Conservation (phyloP, 2,797 vertebrate species). For the Staurois parvus region DNA sequence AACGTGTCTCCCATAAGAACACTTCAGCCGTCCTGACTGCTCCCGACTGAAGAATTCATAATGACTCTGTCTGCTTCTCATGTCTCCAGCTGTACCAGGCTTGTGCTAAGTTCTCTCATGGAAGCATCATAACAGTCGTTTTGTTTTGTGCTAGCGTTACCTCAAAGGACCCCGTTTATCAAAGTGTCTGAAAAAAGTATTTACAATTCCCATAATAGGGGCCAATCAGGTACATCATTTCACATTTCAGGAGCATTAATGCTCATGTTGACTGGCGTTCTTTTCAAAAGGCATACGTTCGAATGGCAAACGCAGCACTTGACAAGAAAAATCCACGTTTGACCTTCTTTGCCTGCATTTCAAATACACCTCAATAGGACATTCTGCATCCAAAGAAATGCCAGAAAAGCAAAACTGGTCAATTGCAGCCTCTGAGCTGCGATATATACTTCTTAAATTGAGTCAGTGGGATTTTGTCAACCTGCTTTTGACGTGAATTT, state of each 20-base stretch:
- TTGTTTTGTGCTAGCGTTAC: background rate
- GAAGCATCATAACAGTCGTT: background rate
- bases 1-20: slow-evolving; percentile 16
- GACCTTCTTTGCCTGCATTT: too few relatives aligned
- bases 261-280: too few relatives aligned
- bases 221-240: background rate
- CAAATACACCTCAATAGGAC: too few relatives aligned
- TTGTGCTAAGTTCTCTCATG: background rate
- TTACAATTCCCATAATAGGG: background rate
- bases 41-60: background rate
- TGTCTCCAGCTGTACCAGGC: background rate
- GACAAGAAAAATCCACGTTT: too few relatives aligned
- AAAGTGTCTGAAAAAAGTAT: background rate
- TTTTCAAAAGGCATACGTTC: too few relatives aligned
- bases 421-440: too few relatives aligned
- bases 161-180: background rate
- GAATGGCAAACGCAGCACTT: too few relatives aligned
- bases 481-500: too few relatives aligned
- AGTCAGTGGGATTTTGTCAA: too few relatives aligned
- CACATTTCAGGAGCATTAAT: background rate
- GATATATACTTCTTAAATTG: too few relatives aligned
- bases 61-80: background rate
- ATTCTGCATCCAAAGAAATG: too few relatives aligned
- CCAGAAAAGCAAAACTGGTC: too few relatives aligned
- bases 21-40: background rate